Conservation (phyloP, 1,140 invertebrate species). For the Drosophila busckii region DNA sequence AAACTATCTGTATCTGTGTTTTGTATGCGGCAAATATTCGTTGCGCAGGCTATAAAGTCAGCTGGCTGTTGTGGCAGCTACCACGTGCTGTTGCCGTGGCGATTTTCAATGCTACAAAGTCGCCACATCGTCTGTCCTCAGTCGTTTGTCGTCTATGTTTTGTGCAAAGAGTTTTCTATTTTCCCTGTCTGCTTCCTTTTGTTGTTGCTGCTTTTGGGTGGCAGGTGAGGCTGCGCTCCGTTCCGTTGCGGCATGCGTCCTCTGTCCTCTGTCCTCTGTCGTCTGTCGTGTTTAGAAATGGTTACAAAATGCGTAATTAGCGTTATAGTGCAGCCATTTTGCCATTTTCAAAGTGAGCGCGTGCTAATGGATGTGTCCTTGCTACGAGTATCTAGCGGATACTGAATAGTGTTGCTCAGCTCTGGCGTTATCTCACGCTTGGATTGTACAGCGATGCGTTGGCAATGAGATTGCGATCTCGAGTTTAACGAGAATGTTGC, state of each 20-base stretch:
- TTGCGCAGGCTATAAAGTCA: slow-evolving; percentile 67
- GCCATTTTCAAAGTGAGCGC: slow-evolving; percentile 9
- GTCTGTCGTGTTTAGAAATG: slow-evolving; percentile 52
- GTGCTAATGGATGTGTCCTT: slow-evolving; percentile 30
- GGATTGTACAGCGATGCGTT: too few species aligned
- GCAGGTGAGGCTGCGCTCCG: not conserved
- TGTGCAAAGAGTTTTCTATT: slow-evolving; percentile 43
- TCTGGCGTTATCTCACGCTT: slow-evolving; percentile 1
- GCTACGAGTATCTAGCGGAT: not conserved
- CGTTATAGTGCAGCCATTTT: slow-evolving; percentile 60
- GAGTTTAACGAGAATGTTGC: too few species aligned
- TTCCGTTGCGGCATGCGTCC: slow-evolving; percentile 41
- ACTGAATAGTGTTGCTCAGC: slow-evolving; percentile 8
- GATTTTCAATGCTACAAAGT: slow-evolving; percentile 73
- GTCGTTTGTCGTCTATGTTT: slow-evolving; percentile 46
- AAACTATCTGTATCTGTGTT: slow-evolving; percentile 16
- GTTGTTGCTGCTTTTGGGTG: slow-evolving; percentile 23
- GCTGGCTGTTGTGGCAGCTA: slow-evolving; percentile 38
- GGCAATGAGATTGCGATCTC: too few species aligned
- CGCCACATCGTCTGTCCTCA: slow-evolving; percentile 49
- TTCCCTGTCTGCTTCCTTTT: slow-evolving; percentile 3
- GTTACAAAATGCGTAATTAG: slow-evolving; percentile 73
- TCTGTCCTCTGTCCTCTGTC: too few species aligned
- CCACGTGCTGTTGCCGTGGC: slow-evolving; percentile 70
- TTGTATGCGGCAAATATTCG: slow-evolving; percentile 51